phyloP scores from a whole-genome alignment of 2,888 invertebrate genomes.

The Barypeithes pellucidus region DNA sequence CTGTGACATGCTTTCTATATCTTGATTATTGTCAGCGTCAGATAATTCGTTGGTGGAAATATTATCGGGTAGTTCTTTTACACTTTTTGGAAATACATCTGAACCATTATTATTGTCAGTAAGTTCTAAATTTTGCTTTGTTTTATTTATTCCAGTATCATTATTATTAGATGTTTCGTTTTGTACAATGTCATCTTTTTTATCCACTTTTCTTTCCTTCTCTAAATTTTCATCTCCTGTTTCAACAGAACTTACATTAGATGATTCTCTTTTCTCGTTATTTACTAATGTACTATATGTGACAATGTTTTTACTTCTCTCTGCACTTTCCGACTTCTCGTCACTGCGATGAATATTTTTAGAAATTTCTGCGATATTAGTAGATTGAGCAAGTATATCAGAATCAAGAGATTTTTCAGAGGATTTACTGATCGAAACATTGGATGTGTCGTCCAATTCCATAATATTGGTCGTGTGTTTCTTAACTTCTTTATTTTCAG shows the following conservation, averaged over 20 bases:
- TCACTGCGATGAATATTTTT: conserved; percentile 5
- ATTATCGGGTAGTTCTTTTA: neutral
- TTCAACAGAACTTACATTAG: neutral
- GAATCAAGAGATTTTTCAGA: conserved; percentile 3
- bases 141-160: neutral
- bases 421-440: neutral
- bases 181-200: conserved; percentile 1
- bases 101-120: neutral
- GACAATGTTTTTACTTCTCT: neutral
- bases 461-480: neutral
- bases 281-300: neutral
- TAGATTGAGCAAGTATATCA: conserved; percentile 6
- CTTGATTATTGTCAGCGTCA: neutral
- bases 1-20: neutral
- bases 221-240: neutral
- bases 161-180: neutral
- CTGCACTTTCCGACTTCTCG: neutral
- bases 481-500: neutral
- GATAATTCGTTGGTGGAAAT: neutral
- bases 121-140: neutral
- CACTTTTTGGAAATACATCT: neutral
- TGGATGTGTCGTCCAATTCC: neutral
- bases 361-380: neutral
- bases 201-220: neutral
- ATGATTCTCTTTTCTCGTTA: neutral